phyloP scores from a whole-genome alignment of 2,888 invertebrate species.

The Alsophila aescularia region DNA sequence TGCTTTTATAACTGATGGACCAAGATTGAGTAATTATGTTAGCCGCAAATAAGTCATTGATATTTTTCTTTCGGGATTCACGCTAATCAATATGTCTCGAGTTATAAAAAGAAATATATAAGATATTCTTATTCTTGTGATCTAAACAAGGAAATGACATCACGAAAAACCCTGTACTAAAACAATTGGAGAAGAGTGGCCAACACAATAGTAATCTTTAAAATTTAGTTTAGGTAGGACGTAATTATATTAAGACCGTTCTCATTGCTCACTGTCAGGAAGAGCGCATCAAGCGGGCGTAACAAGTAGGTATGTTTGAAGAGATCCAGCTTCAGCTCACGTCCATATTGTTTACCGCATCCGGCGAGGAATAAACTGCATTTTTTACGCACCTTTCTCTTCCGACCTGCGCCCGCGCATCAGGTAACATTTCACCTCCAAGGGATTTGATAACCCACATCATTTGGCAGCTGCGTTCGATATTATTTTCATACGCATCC shows the following conservation, averaged over 20 bases:
- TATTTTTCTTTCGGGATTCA: too few relatives aligned
- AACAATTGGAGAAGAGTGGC: not conserved
- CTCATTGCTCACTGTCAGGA: conserved; percentile 12
- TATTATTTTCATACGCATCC: conserved; percentile 28
- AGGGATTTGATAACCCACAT: conserved; percentile 40
- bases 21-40: too few relatives aligned
- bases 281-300: not conserved
- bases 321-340: conserved; percentile 46
- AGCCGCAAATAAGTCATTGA: too few relatives aligned
- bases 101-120: too few relatives aligned
- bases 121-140: too few relatives aligned
- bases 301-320: conserved; percentile 5
- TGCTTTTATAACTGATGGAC: not conserved
- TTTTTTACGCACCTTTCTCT: conserved; percentile 78
- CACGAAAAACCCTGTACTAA: not conserved
- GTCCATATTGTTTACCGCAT: conserved; percentile 60
- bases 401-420: conserved; percentile 65
- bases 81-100: too few relatives aligned
- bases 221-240: not conserved
- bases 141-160: not conserved
- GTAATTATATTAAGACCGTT: not conserved
- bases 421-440: conserved; percentile 65
- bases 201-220: too few relatives aligned
- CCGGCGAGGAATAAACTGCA: conserved; percentile 57
- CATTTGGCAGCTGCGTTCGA: conserved; percentile 32